Evolutionary conservation across 92 coral and sea anemone genomes (phyloP).

Genomic region (Paragorgia papillata): DNA sequence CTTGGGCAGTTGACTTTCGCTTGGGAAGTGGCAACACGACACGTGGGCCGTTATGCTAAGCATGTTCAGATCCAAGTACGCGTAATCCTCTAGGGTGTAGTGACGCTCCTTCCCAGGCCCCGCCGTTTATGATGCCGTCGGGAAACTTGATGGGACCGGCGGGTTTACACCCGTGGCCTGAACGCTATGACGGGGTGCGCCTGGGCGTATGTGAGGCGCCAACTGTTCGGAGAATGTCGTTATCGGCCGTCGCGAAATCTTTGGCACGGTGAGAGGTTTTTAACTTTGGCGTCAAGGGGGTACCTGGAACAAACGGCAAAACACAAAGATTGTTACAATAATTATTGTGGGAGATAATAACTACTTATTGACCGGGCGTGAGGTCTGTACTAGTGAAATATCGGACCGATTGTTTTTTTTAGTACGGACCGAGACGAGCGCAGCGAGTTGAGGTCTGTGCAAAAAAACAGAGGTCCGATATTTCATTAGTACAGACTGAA

Average conservation of each 20-base stretch:
- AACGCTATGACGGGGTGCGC: slow-evolving; percentile 88
- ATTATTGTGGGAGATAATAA: too few species aligned
- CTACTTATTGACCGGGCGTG: too few species aligned
- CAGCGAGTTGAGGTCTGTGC: too few species aligned
- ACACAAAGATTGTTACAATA: too few species aligned
- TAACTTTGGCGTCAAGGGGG: slow-evolving; percentile 66
- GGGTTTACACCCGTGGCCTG: slow-evolving; percentile 77
- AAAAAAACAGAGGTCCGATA: too few species aligned
- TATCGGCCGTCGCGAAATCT: slow-evolving; percentile 73
- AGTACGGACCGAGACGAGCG: too few species aligned
- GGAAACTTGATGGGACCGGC: slow-evolving; percentile 51
- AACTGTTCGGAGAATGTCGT: slow-evolving; percentile 71
- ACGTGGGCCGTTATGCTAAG: slow-evolving; percentile 79
- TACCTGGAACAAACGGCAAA: slow-evolving; percentile 55
- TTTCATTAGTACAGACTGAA: too few species aligned
- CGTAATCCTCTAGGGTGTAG: slow-evolving; percentile 92
- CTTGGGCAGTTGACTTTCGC: slow-evolving; percentile 48
- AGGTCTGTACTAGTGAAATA: too few species aligned
- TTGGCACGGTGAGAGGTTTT: slow-evolving; percentile 50
- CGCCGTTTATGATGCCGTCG: slow-evolving; percentile 75
- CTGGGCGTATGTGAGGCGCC: slow-evolving; percentile 67
- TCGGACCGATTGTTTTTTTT: too few species aligned
- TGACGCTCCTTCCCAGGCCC: slow-evolving; percentile 71
- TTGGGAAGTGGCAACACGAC: slow-evolving; percentile 88
- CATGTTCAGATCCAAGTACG: slow-evolving; percentile 64